These are phyloP conservation scores for Ursus arctos DNA, from an alignment of 2,113 vertebrate species.

Conservation along the genomic window DNA sequence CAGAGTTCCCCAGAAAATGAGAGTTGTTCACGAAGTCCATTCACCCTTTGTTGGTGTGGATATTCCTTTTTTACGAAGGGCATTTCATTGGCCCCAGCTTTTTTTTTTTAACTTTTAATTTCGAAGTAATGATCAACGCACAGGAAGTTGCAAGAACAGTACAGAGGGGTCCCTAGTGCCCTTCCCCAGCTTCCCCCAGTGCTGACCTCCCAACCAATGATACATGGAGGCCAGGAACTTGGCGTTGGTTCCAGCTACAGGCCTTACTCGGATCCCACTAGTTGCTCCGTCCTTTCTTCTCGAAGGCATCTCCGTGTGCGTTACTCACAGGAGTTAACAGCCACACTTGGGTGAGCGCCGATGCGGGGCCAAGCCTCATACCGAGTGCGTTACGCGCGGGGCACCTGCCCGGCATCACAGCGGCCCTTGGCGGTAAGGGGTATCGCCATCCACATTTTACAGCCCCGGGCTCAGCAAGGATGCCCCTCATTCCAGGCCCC, in stretches of 20 bases:
- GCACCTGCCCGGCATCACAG: no score
- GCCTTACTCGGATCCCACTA: background rate
- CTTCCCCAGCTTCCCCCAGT: accelerated
- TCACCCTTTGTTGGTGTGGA: accelerated
- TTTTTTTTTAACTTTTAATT: background rate
- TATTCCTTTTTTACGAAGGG: background rate
- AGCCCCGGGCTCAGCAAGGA: no score
- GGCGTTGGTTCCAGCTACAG: accelerated
- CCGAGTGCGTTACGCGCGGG: background rate
- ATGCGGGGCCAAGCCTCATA: accelerated
- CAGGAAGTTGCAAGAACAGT: background rate
- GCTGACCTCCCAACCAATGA: accelerated
- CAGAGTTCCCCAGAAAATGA: background rate
- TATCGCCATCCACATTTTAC: no score
- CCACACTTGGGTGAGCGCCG: accelerated
- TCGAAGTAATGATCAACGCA: background rate
- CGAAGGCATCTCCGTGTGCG: background rate
- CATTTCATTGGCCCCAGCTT: background rate
- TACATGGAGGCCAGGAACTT: accelerated
- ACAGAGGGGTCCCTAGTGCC: background rate
- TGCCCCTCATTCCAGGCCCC: background rate
- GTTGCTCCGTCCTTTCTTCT: background rate
- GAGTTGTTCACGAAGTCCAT: background rate
- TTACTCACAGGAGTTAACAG: accelerated
- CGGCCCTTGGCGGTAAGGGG: accelerated